phyloP scores from a whole-genome alignment of 2,113 vertebrate species.

The Aphelocoma coerulescens region DNA sequence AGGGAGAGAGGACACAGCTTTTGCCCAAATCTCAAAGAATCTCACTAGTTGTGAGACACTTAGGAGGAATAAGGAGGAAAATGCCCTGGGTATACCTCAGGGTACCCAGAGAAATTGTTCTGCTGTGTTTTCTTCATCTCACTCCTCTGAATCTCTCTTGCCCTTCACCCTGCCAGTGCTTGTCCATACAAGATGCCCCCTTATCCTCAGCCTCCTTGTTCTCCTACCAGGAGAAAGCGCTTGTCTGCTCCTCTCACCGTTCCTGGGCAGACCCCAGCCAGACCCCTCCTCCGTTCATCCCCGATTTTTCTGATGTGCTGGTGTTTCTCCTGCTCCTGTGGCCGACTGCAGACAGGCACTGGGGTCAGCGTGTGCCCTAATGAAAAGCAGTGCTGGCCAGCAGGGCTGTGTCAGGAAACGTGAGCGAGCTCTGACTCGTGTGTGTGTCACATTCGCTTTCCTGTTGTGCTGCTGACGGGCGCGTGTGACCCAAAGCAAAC shows the following conservation, averaged over 20 bases:
- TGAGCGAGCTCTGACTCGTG: slow-evolving; percentile 28
- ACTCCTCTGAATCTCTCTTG: background rate
- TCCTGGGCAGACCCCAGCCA: background rate
- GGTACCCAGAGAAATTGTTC: background rate
- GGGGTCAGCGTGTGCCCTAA: background rate
- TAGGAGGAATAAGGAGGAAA: background rate
- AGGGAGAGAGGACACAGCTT: background rate
- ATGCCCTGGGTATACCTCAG: background rate
- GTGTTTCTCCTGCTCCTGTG: background rate
- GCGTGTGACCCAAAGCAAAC: slow-evolving; percentile 73
- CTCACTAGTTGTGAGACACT: background rate
- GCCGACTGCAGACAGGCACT: background rate
- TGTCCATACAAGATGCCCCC: background rate
- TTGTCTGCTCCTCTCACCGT: rapidly evolving
- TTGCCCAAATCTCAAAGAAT: background rate
- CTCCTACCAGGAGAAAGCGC: background rate
- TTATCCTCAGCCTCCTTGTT: background rate
- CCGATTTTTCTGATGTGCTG: background rate
- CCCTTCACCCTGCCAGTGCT: background rate
- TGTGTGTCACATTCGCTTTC: slow-evolving; percentile 56
- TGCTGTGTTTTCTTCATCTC: background rate
- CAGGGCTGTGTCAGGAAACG: background rate
- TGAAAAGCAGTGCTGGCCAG: background rate
- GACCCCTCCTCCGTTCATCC: background rate
- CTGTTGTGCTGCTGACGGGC: slow-evolving; percentile 62